Evolutionary conservation across 1,140 invertebrate species (phyloP), one percentile per base, ranked within the genome.

Genomic region (Neodiprion lecontei): DNA sequence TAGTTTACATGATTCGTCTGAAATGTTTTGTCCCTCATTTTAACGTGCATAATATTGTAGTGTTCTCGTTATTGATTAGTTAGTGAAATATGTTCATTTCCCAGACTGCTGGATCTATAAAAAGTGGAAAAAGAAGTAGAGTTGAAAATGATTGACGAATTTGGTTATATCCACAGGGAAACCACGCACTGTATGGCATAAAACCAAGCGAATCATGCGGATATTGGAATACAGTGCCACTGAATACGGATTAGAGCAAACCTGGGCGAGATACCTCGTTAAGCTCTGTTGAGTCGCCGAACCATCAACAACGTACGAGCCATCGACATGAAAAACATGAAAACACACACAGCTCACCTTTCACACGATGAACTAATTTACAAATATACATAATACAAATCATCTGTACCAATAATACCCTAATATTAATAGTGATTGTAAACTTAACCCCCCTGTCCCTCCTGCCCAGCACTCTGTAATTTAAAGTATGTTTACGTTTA

Each of bases 391-490:
- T 87, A 86, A 86, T 86, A 82, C 82, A 77, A 85, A 86, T 87
- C 83, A 87, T 86, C 85, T 87, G 86, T 88, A 87, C 78, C 84
- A 87, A 84, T 87, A 84, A 76, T 87, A 88, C 79, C 82, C 81
- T 88, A 84, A 87, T 85, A 87, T 87, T 83, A 81, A 86, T 87
- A 87, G 83, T 87, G 85, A 85, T 82, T 87, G 84, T 86, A 86
- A 85, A 86, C 82, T 84, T 84, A 84, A 84, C 79, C 76, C 48
- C 74, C 66, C 73, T 75, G 74, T 69, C 72, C 78, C 67, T 61
- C 72, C 28, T 68, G 70, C 70, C 68, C 74, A 69, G 68, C 68
- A 76, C 70, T 75, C 75, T 82, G 80, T 83, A 82, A 86, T 83
- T 83, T 80, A 81, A 86, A 85, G 79, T 78, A 81, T 72, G 79